Evolutionary conservation across 1,140 invertebrate species (phyloP).

Genomic region (Drosophila kurseongensis): DNA sequence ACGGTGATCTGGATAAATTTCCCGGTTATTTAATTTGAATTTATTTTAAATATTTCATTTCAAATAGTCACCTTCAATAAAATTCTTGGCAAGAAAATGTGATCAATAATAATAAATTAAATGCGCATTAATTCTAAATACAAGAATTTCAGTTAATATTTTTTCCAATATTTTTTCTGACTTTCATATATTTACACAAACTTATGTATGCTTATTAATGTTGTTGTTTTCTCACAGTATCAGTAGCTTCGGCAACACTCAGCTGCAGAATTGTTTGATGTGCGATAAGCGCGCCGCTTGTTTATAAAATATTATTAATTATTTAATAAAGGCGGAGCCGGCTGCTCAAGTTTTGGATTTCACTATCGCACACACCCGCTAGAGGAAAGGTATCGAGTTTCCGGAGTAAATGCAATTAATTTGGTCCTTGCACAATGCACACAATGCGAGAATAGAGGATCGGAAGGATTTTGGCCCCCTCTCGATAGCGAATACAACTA

Average conservation of each 20-base stretch:
- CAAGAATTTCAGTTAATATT: no score
- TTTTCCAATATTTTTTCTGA: neutral
- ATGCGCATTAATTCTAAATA: no score
- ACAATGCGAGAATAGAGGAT: slow-evolving; percentile 14
- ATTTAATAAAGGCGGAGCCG: slow-evolving; percentile 40
- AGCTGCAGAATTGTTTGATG: neutral
- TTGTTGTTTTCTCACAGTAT: neutral
- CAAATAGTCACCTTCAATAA: no score
- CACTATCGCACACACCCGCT: slow-evolving; percentile 24
- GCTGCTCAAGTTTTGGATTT: slow-evolving; percentile 48
- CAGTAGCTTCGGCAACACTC: neutral
- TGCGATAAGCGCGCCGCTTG: slow-evolving; percentile 53
- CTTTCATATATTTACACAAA: neutral
- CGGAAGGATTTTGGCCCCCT: slow-evolving; percentile 6
- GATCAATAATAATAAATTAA: no score
- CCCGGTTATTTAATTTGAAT: neutral
- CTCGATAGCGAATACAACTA: slow-evolving; percentile 50
- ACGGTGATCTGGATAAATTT: neutral
- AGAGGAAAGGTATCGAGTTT: slow-evolving; percentile 49
- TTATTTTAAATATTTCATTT: neutral
- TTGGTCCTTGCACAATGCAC: slow-evolving; percentile 61
- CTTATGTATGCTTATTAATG: neutral
- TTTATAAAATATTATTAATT: slow-evolving; percentile 81
- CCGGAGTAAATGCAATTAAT: slow-evolving; percentile 67
- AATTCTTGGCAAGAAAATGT: no score